Evolutionary conservation across 2,113 vertebrate species (phyloP), one percentile per base, ranked within the genome.

Genomic region (Sapajus apella): DNA sequence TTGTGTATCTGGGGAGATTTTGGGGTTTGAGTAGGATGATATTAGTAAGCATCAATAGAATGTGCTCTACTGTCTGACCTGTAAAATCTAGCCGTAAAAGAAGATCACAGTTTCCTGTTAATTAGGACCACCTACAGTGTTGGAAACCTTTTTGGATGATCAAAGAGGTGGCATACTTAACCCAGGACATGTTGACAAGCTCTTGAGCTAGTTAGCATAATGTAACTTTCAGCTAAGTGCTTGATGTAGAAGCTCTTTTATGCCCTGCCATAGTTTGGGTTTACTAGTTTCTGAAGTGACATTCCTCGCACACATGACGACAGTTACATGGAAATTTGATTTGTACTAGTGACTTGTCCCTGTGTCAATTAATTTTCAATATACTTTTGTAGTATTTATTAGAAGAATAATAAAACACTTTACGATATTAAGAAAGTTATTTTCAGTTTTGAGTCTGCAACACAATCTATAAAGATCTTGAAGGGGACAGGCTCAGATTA

Each of bases 111-210:
- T 81, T 98, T 76, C 97, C 97, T 98, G 97, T 97, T 98, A 98
- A 98, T 97, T 97, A 97, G 91, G 98, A 97, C 98, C 98, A 98
- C 98, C 98, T 96, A 98, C 95, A 90, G 97, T 92, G 98, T 91
- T 91, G 43, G 97, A 97, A 98, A 98, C 97, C 96, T 98, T 86
- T 83, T 16, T 96, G 79, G 87, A 97, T 84, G 98, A 98, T 98
- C 98, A 98, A 99, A 99, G 98, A 84, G 56, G 89, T 98, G 55
- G 94, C 58, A 83, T 50, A 87, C 96, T 98, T 97, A 82, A 96
- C 94, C 73, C 95, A 90, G 92, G 96, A 98, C 97, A 97, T 93
- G 77, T 93, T 98, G 96, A 97, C 97, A 97, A 89, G 95, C 92
- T 97, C 96, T 81, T 93, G 88, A 95, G 98, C 92, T 98, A 96